Conservation (phyloP, 2,113 vertebrate genomes). For the Noctilio leporinus region DNA sequence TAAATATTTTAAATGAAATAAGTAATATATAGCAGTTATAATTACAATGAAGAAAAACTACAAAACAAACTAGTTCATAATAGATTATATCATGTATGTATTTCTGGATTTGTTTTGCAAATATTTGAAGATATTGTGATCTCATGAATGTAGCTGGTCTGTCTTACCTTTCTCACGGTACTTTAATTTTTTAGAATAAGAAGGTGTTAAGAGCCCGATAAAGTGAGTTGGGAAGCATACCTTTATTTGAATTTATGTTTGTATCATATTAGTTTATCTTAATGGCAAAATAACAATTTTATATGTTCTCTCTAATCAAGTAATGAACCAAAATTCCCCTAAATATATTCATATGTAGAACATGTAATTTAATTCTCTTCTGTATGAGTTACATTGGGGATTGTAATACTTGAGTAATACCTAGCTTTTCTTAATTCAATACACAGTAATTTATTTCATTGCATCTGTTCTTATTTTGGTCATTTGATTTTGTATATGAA, state of each 20-base stretch:
- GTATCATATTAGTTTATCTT: not conserved
- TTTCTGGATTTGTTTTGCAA: not conserved
- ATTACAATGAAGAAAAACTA: not conserved
- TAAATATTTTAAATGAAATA: not conserved
- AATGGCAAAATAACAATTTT: not conserved
- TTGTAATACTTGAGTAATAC: not conserved
- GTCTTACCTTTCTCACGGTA: not conserved
- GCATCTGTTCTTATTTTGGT: not conserved
- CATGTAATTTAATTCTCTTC: not conserved
- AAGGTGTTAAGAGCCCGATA: not conserved
- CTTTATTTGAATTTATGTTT: not conserved
- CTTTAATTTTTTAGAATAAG: not conserved
- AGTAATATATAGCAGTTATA: not conserved
- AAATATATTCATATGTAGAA: not conserved
- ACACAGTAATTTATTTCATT: not conserved
- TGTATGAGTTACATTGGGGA: not conserved
- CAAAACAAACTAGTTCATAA: not conserved
- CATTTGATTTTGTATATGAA: not conserved
- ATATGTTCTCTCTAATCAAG: not conserved
- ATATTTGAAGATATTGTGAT: not conserved
- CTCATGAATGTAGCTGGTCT: not conserved
- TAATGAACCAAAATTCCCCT: not conserved
- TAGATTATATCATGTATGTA: not conserved
- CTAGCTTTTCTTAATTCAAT: not conserved
- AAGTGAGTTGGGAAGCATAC: not conserved